Evolutionary conservation across 2,888 invertebrate genomes (phyloP), one percentile per base, ranked within the genome.

Genomic region (Furcula furcula): DNA sequence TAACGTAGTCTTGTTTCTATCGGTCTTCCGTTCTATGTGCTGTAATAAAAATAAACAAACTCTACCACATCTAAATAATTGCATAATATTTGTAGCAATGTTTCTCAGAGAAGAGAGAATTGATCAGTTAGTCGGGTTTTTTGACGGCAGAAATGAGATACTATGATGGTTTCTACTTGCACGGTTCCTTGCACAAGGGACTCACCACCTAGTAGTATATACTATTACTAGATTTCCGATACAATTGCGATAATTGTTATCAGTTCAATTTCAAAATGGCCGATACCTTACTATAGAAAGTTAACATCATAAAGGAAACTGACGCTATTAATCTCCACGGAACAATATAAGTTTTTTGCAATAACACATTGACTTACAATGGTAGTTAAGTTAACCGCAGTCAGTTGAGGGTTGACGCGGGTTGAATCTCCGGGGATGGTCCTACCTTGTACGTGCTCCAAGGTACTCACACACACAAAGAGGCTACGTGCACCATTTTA

Each of bases 361-460:
- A 50, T 40, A 41, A 44, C 36, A 42, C 35, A 41, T 53, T 44
- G 37, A 43, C 53, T 40, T 43, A 46, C 47, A 20, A 15, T 39
- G 32, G 16, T 46, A 55, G 58, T 60, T 58, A 46, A 43, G 43
- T 40, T 40, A 45, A 52, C 69, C 64, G 46, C 63, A 66, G 60
- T 56, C 57, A 55, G 45, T 37, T 33, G 26, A 22, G 29, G 12
- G 29, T 46, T 58, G 63, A 61, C 55, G 46, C 46, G 59, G 66
- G 60, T 67, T 67, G 68, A 67, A 67, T 73, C 63, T 55, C 36
- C 14, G 33, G 56, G 48, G 61, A 57, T 53, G 46, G 50, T 36
- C 30, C 46, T 43, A 40, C 42, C n/a, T n/a, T n/a, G n/a, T 35
- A 62, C 63, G 65, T 61, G 65, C 37, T 36, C 37, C 36, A 20